A percentile compares a stretch with the other conserved stretches of the same genome.
phyloP scores from a whole-genome alignment of 2,113 vertebrate genomes.

The Neogobius melanostomus region DNA sequence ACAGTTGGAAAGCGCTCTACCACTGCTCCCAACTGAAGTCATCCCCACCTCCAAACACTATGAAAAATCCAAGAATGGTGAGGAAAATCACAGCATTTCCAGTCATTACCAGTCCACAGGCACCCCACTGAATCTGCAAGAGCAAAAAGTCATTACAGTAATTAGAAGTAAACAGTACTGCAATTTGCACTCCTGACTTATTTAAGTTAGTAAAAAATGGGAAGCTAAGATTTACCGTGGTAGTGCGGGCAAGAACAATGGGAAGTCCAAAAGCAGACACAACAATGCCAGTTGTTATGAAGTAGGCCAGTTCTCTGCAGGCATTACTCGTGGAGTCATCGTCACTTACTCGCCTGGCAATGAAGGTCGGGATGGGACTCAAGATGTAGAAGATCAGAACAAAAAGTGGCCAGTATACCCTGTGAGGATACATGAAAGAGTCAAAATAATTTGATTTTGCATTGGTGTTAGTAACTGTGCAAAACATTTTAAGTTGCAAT shows the following conservation, averaged over 20 bases:
- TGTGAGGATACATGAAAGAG: conserved; percentile 43
- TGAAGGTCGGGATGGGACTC: conserved; percentile 90
- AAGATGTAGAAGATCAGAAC: conserved; percentile 90
- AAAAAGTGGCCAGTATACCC: conserved; percentile 93
- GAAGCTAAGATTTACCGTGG: conserved; percentile 75
- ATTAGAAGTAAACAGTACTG: no score
- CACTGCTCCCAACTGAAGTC: conserved; percentile 98
- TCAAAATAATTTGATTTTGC: neutral
- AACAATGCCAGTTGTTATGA: conserved; percentile 94
- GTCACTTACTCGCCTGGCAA: conserved; percentile 84
- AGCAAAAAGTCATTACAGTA: neutral
- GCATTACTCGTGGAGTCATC: conserved; percentile 90
- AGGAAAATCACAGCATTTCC: conserved; percentile 93
- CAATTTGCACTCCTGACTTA: no score
- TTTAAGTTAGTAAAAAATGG: neutral
- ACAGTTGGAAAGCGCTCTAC: conserved; percentile 68
- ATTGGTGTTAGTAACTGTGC: neutral
- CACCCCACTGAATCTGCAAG: conserved; percentile 93
- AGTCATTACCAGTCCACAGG: conserved; percentile 93
- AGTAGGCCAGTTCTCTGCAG: conserved; percentile 90
- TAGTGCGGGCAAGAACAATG: conserved; percentile 83
- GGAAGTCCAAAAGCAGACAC: conserved; percentile 92
- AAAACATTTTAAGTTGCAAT: neutral
- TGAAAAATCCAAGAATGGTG: conserved; percentile 93
- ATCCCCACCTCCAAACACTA: conserved; percentile 91